Evolutionary conservation across 1,140 invertebrate genomes (phyloP).

Genomic region (Sinella curviseta): DNA sequence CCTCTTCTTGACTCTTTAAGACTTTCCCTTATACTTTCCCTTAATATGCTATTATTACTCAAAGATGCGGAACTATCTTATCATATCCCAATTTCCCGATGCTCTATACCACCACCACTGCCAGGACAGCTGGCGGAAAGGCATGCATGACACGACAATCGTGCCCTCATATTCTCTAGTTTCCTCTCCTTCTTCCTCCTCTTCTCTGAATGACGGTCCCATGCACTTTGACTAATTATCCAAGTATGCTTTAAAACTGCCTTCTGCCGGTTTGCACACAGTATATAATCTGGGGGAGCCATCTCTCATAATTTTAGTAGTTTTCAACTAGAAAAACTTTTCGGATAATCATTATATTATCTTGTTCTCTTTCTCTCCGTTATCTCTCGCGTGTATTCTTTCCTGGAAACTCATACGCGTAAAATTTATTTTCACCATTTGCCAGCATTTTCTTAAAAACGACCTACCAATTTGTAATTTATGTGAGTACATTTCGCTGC

Average conservation of each 20-base stretch:
- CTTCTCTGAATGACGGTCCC: too few species aligned
- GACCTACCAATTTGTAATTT: slow-evolving; percentile 2
- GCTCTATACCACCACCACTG: not conserved
- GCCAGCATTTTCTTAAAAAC: not conserved
- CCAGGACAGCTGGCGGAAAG: not conserved
- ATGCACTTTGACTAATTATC: slow-evolving; percentile 3
- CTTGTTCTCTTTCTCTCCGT: not conserved
- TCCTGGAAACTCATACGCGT: not conserved
- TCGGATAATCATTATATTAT: not conserved
- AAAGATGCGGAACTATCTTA: too few species aligned
- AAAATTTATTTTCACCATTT: not conserved
- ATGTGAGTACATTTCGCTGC: not conserved
- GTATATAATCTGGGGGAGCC: not conserved
- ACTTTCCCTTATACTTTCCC: too few species aligned
- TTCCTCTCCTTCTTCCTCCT: not conserved
- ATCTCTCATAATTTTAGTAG: not conserved
- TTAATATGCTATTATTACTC: too few species aligned
- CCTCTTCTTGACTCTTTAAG: too few species aligned
- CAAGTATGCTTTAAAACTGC: not conserved
- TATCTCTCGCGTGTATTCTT: not conserved
- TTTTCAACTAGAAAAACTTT: not conserved
- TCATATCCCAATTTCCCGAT: not conserved
- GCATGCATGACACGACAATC: too few species aligned
- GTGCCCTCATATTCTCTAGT: not conserved
- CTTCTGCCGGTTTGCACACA: not conserved